Evolutionary conservation across 2,888 invertebrate species (phyloP).

Genomic region (Platyscelio sp.): DNA sequence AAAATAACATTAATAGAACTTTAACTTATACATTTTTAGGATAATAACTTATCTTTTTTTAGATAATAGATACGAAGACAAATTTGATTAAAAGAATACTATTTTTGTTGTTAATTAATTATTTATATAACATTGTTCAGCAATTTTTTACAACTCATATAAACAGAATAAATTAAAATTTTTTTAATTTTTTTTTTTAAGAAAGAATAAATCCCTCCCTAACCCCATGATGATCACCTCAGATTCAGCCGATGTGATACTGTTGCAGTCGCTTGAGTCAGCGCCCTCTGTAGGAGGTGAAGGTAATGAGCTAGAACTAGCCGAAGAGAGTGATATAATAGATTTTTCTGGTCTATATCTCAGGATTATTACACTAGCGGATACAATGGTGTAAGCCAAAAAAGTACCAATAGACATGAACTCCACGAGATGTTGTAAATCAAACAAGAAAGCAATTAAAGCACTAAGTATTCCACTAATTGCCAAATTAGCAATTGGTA

Average conservation of each 20-base stretch:
- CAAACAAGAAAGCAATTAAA: constrained; percentile 93
- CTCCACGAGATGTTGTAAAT: constrained; percentile 95
- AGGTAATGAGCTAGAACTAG: constrained; percentile 76
- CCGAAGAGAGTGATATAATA: constrained; percentile 51
- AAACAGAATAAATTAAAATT: too few relatives aligned
- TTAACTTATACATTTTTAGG: too few relatives aligned
- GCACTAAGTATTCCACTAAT: constrained; percentile 93
- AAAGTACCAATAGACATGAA: constrained; percentile 97
- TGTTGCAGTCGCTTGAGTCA: constrained; percentile 80
- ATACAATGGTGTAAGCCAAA: constrained; percentile 96
- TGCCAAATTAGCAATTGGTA: constrained; percentile 91
- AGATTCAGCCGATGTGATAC: constrained; percentile 78
- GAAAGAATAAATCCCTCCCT: too few relatives aligned
- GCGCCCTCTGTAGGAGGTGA: constrained; percentile 81
- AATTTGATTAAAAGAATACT: too few relatives aligned
- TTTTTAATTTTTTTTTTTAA: too few relatives aligned
- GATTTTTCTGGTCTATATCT: constrained; percentile 89
- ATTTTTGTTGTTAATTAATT: too few relatives aligned
- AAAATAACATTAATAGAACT: too few relatives aligned
- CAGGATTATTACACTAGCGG: constrained; percentile 94
- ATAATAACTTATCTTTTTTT: too few relatives aligned
- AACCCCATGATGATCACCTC: constrained; percentile 74
- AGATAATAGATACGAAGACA: too few relatives aligned
- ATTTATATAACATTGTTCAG: too few relatives aligned
- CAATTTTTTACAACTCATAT: too few relatives aligned